These are phyloP conservation scores for Falcaria lacertinaria DNA, from an alignment of 2,888 invertebrate species.

Conservation along the genomic window DNA sequence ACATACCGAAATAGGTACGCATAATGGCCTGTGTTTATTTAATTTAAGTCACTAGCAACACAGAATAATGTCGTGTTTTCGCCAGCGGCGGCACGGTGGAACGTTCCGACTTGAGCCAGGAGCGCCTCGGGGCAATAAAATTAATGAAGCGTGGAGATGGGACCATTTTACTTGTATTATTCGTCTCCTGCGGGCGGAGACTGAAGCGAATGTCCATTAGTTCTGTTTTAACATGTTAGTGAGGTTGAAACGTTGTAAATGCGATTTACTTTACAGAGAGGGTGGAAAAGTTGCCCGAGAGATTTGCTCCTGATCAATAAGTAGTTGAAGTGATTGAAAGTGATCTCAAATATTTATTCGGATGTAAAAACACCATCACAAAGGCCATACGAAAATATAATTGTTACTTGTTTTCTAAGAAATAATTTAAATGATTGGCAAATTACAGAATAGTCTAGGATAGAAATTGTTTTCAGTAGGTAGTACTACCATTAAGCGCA, in stretches of 20 bases:
- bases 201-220: constrained; percentile 80
- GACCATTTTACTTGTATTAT: constrained; percentile 80
- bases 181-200: constrained; percentile 78
- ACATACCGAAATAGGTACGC: constrained; percentile 53
- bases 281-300: constrained; percentile 72
- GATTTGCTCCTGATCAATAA: constrained; percentile 66
- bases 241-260: constrained; percentile 79
- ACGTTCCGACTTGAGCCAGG: constrained; percentile 58
- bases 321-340: constrained; percentile 55
- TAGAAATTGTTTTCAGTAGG: too few species aligned
- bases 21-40: constrained; percentile 75
- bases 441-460: too few species aligned
- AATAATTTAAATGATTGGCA: too few species aligned
- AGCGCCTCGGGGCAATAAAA: constrained; percentile 78
- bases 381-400: not conserved
- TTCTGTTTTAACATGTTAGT: constrained; percentile 81
- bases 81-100: constrained; percentile 41
- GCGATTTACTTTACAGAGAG: constrained; percentile 76
- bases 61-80: constrained; percentile 74
- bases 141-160: constrained; percentile 80
- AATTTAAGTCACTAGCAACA: constrained; percentile 73
- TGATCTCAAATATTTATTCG: constrained; percentile 42
- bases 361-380: constrained; percentile 4
- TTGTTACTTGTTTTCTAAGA: not conserved
- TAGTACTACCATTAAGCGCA: too few species aligned